Evolutionary conservation across 2,797 vertebrate species (phyloP).

Genomic region (Gambelia wislizenii): DNA sequence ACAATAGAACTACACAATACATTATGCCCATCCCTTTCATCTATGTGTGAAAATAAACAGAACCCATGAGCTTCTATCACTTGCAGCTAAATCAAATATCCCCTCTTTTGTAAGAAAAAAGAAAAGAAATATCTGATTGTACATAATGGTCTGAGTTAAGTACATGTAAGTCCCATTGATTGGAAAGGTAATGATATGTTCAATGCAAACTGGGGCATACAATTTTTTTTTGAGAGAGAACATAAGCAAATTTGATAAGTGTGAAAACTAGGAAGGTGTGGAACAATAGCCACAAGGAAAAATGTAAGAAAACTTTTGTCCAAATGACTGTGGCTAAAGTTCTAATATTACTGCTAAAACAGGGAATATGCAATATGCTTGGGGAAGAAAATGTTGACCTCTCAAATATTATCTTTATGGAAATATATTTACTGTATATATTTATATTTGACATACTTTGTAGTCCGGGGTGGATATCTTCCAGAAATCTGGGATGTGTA

Average conservation of each 20-base stretch:
- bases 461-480: too few relatives aligned
- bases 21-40: conserved; percentile 27
- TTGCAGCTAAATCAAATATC: background rate
- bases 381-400: background rate
- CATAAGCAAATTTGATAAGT: background rate
- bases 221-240: background rate
- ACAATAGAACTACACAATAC: background rate
- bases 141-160: background rate
- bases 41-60: conserved; percentile 48
- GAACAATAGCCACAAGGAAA: background rate
- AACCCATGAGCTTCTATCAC: background rate
- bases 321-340: background rate
- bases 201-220: background rate
- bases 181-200: background rate
- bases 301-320: background rate
- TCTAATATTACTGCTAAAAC: background rate
- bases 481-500: too few relatives aligned
- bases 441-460: background rate
- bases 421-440: too few relatives aligned
- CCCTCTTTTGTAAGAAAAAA: background rate
- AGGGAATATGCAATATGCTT: background rate
- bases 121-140: background rate
- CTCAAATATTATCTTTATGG: background rate
- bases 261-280: background rate
- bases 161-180: background rate